These are phyloP conservation scores for Calliphora vomitoria DNA, from an alignment of 2,888 invertebrate species.

Conservation along the genomic window DNA sequence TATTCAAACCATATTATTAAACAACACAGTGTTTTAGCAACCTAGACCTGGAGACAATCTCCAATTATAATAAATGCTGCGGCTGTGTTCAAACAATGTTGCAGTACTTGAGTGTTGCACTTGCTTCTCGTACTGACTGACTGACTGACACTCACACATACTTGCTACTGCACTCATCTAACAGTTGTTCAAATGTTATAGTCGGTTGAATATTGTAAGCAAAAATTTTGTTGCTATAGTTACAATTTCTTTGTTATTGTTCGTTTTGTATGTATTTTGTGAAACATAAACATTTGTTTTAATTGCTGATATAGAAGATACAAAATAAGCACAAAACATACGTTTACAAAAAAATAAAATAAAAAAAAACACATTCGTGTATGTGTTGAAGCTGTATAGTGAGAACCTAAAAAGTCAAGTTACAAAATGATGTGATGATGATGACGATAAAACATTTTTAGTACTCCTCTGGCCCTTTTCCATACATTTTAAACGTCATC, in stretches of 20 bases:
- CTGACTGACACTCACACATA: background rate
- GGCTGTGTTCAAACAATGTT: background rate
- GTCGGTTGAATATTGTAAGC: background rate
- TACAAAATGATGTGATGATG: slow-evolving; percentile 23
- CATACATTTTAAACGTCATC: slow-evolving; percentile 17
- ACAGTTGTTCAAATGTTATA: background rate
- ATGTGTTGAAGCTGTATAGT: background rate
- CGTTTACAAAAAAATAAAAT: background rate
- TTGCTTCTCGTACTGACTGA: background rate
- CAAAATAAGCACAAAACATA: background rate
- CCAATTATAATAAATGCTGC: background rate
- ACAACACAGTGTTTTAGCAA: background rate
- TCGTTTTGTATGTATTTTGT: slow-evolving; percentile 1
- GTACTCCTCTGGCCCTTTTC: background rate
- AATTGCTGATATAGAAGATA: slow-evolving; percentile 30
- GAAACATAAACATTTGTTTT: slow-evolving; percentile 52
- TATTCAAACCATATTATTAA: no score
- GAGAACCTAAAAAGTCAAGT: slow-evolving; percentile 12
- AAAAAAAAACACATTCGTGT: background rate
- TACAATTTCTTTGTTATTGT: slow-evolving; percentile 2
- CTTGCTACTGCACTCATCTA: background rate
- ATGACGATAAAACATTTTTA: slow-evolving; percentile 34
- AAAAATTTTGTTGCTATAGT: background rate
- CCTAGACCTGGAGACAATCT: background rate
- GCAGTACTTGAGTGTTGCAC: slow-evolving; percentile 14